These are phyloP conservation scores for Thomomys bottae DNA, from an alignment of 2,113 vertebrate species.

Conservation along the genomic window DNA sequence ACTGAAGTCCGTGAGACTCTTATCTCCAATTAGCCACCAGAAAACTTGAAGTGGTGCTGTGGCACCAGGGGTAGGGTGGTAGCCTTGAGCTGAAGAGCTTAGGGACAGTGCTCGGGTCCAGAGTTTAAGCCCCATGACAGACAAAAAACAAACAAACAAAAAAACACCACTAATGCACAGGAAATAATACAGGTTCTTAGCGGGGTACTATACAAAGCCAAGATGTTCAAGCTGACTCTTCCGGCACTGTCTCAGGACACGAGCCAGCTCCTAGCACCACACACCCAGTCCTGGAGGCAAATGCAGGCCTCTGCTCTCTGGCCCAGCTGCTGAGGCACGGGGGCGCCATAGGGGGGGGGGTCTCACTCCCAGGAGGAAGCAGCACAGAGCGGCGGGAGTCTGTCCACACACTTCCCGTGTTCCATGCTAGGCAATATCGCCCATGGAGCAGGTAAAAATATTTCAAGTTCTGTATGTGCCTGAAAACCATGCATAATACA, in stretches of 20 bases:
- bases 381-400: accelerated
- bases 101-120: too few species aligned
- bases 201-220: accelerated
- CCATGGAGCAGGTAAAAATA: background rate
- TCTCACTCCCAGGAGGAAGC: background rate
- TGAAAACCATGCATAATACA: background rate
- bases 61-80: too few species aligned
- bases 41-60: too few species aligned
- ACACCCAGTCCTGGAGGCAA: background rate
- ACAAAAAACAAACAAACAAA: too few species aligned
- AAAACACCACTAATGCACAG: background rate
- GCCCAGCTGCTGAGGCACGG: too few species aligned
- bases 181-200: background rate
- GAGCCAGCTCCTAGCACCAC: background rate
- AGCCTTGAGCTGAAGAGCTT: too few species aligned
- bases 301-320: accelerated
- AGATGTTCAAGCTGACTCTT: accelerated
- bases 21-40: too few species aligned
- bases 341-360: too few species aligned
- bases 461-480: background rate
- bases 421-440: background rate
- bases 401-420: background rate
- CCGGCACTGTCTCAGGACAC: background rate
- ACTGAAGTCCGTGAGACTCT: too few species aligned
- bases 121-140: too few species aligned